A percentile compares a stretch with the other conserved stretches of the same genome.
Evolutionary conservation across 2,113 vertebrate species (phyloP).

Genomic region (Hemibagrus wyckioides): DNA sequence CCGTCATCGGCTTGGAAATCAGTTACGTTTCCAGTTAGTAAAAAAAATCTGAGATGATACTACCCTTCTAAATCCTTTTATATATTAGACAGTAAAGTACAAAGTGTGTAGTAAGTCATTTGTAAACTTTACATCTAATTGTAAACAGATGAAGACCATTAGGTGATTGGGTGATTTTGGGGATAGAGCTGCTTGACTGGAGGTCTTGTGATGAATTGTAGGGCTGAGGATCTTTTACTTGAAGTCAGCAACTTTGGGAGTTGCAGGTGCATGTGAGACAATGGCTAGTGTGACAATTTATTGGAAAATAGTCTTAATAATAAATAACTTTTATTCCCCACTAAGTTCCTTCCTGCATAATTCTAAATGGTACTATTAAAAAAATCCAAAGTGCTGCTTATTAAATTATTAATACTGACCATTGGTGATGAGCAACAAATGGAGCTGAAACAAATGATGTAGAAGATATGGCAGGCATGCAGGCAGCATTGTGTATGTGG

Average conservation of each 20-base stretch:
- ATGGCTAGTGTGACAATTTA: neutral
- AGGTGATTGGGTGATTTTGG: no score
- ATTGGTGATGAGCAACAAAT: neutral
- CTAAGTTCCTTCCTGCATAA: no score
- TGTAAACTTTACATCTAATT: no score
- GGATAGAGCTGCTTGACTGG: no score
- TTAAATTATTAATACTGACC: neutral
- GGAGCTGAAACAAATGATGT: neutral
- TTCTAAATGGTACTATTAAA: neutral
- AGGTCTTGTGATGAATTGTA: no score
- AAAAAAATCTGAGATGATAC: no score
- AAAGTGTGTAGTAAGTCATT: no score
- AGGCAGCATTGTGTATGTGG: slow-evolving; percentile 5
- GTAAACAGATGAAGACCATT: no score
- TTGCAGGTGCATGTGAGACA: neutral
- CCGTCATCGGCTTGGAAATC: no score
- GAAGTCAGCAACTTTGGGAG: neutral
- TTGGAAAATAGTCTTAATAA: neutral
- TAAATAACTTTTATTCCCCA: neutral
- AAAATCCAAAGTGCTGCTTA: neutral
- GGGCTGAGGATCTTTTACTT: neutral
- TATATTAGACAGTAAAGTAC: no score
- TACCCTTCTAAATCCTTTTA: no score
- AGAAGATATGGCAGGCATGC: neutral
- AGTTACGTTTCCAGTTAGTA: no score